Base-by-base conservation (phyloP, 2,113 vertebrate genomes). In the Accipiter cooperii region DNA sequence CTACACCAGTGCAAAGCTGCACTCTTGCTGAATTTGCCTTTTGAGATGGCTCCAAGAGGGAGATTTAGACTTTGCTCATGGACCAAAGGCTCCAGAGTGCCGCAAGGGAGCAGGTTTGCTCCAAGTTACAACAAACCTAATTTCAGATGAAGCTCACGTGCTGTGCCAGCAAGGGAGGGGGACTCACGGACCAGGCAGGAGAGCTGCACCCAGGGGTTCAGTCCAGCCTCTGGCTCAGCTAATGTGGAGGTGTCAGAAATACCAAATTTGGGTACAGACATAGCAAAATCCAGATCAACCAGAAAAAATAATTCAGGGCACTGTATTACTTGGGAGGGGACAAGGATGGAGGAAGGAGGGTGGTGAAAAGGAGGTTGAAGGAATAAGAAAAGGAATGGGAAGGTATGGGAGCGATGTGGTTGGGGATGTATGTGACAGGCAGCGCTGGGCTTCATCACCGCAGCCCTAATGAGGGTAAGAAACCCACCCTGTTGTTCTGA, bases 1-100 rank as follows among this genome's bases (percentile, higher is more conserved):
- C 40, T 13, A 21, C 4, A 1, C 34, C 1, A 1, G 40, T 3
- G 28, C 49, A 44, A 31, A 44, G 64, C n/a, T 3, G 4, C 4
- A 7, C 47, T 51, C 33, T 16, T 16, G 1, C 31, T 5, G 0
- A 28, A 9, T 2, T 12, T 16, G 44, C 66, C 68, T 69, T 26
- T 33, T 22, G 38, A 42, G 63, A 10, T 17, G 31, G 31, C 44
- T 58, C 38, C 26, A 34, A 51, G 33, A 46, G 21, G 19, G 8
- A 49, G 61, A 36, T 16, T 12, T 13, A 52, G 49, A 58, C 49
- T 58, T 22, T 1, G 8, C 68, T 69, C 36, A 25, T 0, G 17
- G n/a, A 55, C 12, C 13, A 2, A 79, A 84, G 29, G 47, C 54
- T 63, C 28, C 12, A 2, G 17, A 44, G 47, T 3, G 9, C 38